Evolutionary conservation across 2,888 invertebrate genomes (phyloP), one percentile per base, ranked within the genome.

Genomic region (Lutraria lutraria): DNA sequence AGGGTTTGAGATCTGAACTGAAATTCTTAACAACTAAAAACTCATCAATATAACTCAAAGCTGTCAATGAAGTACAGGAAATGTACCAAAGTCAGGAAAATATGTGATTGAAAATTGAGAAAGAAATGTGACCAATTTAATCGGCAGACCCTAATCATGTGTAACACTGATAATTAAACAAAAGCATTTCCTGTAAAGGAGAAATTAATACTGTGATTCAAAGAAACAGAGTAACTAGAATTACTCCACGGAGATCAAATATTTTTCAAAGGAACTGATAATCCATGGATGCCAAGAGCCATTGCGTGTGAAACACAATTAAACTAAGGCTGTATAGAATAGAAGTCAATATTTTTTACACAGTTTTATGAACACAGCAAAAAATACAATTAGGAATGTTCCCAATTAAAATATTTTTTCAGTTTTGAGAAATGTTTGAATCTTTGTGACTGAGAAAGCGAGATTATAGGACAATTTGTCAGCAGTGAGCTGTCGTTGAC

Each of bases 151-250:
- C 56, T 56, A 54, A 81, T 81, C 81, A 81, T 53, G 25, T 81
- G 54, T 54, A 54, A 81, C 29, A 56, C 53, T 54, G 81, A 56
- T 81, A 81, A 81, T 81, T 54, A 81, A 81, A 81, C 81, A 81
- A 31, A 53, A 31, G 54, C 76, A 76, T 76, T 76, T 76, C 76
- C 76, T 76, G 76, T 12, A 76, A 76, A 34, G 76, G 76, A 76
- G 76, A 81, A 81, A 54, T 56, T 81, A 81, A 81, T 81, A 56
- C 76, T 19, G 31, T 76, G 76, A 76, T 76, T 76, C 76, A 76
- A 76, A 76, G 76, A 34, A 15, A 34, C 34, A 1, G 31, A 34
- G 76, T 76, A 31, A 34, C 56, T 19, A 56, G 56, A 56, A 56
- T 56, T 16, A 31, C 76, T 76, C 34, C 31, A 76, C 34, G 31